Conservation (phyloP, 2,888 invertebrate genomes). For the Trichogramma dendrolimi region DNA sequence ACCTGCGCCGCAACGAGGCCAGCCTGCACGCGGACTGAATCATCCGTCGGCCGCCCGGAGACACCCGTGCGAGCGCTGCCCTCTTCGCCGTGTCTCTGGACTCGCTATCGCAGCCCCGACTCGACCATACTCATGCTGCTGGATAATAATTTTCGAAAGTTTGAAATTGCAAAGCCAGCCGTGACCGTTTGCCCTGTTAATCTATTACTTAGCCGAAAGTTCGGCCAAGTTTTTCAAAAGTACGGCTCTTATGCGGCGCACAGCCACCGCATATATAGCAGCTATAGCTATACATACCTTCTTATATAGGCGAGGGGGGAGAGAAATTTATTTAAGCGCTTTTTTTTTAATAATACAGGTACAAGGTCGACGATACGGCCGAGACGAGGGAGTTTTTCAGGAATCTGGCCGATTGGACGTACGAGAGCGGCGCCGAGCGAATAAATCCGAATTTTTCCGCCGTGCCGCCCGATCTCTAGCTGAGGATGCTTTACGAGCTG, state of each 20-base stretch:
- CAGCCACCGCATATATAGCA: background rate
- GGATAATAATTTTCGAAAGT: conserved; percentile 32
- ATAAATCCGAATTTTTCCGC: conserved; percentile 29
- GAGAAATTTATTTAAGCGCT: too few species aligned
- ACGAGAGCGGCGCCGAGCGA: conserved; percentile 25
- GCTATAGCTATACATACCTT: too few species aligned
- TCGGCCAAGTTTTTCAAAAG: conserved; percentile 30
- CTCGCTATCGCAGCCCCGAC: conserved; percentile 34
- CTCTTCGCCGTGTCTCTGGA: conserved; percentile 32
- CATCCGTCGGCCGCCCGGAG: conserved; percentile 39
- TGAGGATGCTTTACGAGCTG: conserved; percentile 37
- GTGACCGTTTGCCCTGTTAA: conserved; percentile 64
- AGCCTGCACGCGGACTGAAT: conserved; percentile 41
- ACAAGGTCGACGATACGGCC: conserved; percentile 33
- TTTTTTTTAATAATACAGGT: conserved; percentile 25
- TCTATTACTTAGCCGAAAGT: conserved; percentile 57
- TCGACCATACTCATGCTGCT: conserved; percentile 35
- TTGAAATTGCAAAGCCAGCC: conserved; percentile 65
- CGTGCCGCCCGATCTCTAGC: conserved; percentile 34
- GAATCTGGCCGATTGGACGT: conserved; percentile 32
- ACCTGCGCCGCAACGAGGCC: conserved; percentile 36
- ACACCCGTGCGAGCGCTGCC: conserved; percentile 38
- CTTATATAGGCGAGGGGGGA: too few species aligned
- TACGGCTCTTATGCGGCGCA: background rate
- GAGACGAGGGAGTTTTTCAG: conserved; percentile 35